Conservation (phyloP, 2,113 vertebrate genomes). For the Bufo gargarizans region DNA sequence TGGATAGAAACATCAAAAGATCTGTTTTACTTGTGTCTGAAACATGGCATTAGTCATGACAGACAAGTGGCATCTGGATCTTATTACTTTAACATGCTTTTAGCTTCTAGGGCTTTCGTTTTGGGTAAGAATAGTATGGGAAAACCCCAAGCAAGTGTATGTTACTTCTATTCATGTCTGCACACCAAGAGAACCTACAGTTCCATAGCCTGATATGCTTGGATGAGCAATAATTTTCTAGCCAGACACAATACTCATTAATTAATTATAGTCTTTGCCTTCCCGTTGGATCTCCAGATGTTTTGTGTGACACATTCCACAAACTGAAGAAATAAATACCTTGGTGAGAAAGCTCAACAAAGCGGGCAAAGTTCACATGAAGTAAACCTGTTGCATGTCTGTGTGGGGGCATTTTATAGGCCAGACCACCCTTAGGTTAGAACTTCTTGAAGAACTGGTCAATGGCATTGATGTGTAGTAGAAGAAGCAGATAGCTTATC, state of each 20-base stretch:
- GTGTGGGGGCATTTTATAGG: not conserved
- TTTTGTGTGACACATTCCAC: not conserved
- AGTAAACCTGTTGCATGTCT: not conserved
- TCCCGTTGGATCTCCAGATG: conserved; percentile 33
- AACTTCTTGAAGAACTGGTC: not conserved
- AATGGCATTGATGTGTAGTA: not conserved
- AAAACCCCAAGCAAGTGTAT: conserved; percentile 60
- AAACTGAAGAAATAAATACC: not conserved
- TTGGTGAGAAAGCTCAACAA: conserved; percentile 13
- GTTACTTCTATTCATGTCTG: conserved; percentile 5
- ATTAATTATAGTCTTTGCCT: conserved; percentile 35
- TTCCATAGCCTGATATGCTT: conserved; percentile 4
- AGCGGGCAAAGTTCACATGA: conserved; percentile 5
- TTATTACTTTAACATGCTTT: conserved; percentile 74
- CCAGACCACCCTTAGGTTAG: not conserved
- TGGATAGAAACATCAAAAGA: not conserved
- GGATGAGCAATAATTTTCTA: conserved; percentile 29
- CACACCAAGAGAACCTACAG: not conserved
- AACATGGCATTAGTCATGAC: conserved; percentile 39
- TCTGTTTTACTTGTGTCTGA: conserved; percentile 55
- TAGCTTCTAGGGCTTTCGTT: conserved; percentile 73
- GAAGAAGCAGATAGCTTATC: not conserved
- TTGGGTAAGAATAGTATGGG: conserved; percentile 67
- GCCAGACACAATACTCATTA: conserved; percentile 50
- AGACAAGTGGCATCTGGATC: conserved; percentile 72